phyloP scores from a whole-genome alignment of 2,797 vertebrate species.

The Acestrorhynchus altus region DNA sequence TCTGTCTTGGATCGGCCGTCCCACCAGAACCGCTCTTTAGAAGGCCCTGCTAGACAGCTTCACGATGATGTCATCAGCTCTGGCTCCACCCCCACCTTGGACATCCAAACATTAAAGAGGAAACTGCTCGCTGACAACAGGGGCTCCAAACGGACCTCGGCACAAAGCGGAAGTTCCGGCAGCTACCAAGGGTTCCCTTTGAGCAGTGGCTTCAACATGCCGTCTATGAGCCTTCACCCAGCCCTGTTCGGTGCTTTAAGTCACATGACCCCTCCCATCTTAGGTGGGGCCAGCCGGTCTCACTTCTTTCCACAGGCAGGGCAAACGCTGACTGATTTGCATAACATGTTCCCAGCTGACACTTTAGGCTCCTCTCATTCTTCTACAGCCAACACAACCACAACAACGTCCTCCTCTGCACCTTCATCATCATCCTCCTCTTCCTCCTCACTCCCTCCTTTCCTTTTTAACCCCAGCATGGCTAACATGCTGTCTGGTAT shows the following conservation, averaged over 20 bases:
- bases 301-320: conserved; percentile 90
- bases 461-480: conserved; percentile 92
- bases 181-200: conserved; percentile 77
- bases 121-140: conserved; percentile 81
- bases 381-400: conserved; percentile 77
- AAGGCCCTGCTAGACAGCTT: neutral
- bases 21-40: conserved; percentile 60
- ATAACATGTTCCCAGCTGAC: conserved; percentile 91
- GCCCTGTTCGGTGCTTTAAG: conserved; percentile 86
- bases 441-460: conserved; percentile 86
- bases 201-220: conserved; percentile 84
- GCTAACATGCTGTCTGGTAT: conserved; percentile 88
- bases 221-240: conserved; percentile 86
- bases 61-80: conserved; percentile 67
- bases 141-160: conserved; percentile 73
- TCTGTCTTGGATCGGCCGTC: conserved; percentile 61
- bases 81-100: conserved; percentile 71
- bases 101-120: conserved; percentile 87
- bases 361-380: conserved; percentile 72
- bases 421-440: conserved; percentile 80
- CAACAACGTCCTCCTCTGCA: conserved; percentile 73
- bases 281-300: conserved; percentile 86
- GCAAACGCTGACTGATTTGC: conserved; percentile 88
- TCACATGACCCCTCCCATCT: conserved; percentile 87
- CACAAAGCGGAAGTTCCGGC: conserved; percentile 70